Conservation (phyloP, 1,140 invertebrate species). For the Phymorhynchus buccinoides region DNA sequence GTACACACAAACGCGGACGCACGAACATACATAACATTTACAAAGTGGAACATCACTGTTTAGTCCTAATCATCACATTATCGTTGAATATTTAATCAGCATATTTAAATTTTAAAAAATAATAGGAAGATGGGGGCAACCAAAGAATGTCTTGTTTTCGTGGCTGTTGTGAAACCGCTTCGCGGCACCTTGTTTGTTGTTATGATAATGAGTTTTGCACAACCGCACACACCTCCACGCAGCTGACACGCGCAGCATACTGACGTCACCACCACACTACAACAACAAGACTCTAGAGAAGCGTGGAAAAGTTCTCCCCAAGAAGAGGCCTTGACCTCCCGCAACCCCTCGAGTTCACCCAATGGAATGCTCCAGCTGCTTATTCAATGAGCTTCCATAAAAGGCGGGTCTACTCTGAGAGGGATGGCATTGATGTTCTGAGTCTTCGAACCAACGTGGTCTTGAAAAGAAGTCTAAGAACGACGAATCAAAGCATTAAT, state of each 20-base stretch:
- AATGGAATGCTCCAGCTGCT: not conserved
- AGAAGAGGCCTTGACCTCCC: not conserved
- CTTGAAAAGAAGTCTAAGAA: too few species aligned
- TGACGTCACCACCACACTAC: not conserved
- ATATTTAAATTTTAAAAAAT: too few species aligned
- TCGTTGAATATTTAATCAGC: too few species aligned
- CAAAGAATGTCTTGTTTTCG: too few species aligned
- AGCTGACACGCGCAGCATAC: not conserved
- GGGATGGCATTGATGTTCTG: not conserved
- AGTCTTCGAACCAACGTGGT: not conserved
- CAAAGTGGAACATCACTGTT: too few species aligned
- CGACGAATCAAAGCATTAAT: not conserved
- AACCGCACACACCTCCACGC: not conserved
- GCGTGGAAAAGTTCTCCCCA: not conserved
- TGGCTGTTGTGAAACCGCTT: too few species aligned
- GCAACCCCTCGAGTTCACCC: not conserved
- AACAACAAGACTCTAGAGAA: not conserved
- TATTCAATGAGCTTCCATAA: constrained; percentile 2
- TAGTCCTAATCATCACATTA: too few species aligned
- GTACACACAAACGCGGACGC: too few species aligned
- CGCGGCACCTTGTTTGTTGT: not conserved
- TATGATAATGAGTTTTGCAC: not conserved
- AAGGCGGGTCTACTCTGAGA: not conserved
- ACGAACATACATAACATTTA: too few species aligned
- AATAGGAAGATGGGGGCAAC: too few species aligned